Conservation (phyloP, 2,888 invertebrate genomes). For the Campaea margaritaria region DNA sequence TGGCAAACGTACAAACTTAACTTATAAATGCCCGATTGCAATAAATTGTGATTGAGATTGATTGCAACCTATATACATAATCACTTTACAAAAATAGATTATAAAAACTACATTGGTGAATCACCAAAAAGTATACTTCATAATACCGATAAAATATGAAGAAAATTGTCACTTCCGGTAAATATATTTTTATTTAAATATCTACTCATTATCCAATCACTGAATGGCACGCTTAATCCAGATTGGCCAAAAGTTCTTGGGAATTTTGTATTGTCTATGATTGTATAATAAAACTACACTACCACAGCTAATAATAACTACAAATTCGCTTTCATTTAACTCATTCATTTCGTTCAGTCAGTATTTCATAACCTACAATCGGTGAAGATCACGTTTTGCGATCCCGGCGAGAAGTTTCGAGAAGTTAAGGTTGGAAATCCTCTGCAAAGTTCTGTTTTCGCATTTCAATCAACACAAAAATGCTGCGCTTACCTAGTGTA, state of each 20-base stretch:
- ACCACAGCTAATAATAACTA: not conserved
- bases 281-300: no score
- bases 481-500: constrained; percentile 79
- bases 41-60: no score
- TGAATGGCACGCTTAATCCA: not conserved
- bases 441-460: constrained; percentile 56
- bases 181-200: no score
- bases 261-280: not conserved
- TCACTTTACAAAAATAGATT: no score
- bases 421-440: constrained; percentile 70
- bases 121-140: no score
- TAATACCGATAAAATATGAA: no score
- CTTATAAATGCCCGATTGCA: no score
- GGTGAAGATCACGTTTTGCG: constrained; percentile 80
- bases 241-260: not conserved
- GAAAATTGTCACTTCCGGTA: no score
- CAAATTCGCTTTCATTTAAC: not conserved
- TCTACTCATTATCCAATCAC: not conserved
- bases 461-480: constrained; percentile 65
- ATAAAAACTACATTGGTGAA: no score
- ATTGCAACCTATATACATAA: no score
- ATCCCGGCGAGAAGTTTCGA: constrained; percentile 78
- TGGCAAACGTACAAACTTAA: no score
- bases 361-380: constrained; percentile 78
- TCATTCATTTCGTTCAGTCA: constrained; percentile 32